Base-by-base conservation (phyloP, 1,140 invertebrate species). In the Sycophaga agraensis region DNA sequence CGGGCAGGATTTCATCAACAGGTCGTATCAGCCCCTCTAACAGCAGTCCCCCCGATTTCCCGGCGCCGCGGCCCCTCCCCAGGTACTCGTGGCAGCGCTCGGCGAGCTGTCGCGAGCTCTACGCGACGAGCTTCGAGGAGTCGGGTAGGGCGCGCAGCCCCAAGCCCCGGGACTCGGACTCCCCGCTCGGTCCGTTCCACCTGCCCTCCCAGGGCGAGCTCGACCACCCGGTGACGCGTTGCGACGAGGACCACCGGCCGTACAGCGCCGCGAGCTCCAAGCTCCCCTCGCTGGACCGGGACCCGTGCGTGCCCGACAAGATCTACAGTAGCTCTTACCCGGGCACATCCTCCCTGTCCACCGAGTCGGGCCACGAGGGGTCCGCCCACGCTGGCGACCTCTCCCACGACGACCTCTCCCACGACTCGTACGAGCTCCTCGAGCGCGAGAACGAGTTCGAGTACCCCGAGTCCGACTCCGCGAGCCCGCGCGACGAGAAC, bases 301-400 rank as follows among this genome's bases (percentile, higher is more conserved):
- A 86, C 69, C n/a, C n/a, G n/a, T 81, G 80, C 49, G 81, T 86
- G 46, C 74, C 80, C n/a, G 83, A 84, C 43, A 88, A 88, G 66
- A 86, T 91, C 0, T 93, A 92, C 76, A 92, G 90, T 26, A 91
- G 89, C 65, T 91, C 89, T 70, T 93, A 92, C 76, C 91, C 91
- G 8, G 91, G 91, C 28, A 91, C 88, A 14, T 87, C 88, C 3
- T 85, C 85, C 63, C 84, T 80, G 70, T 84, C 82, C 75, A 83
- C 82, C 78, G 85, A 81, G 78, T 88, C 76, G 66, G 86, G 80
- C 68, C 86, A 86, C 79, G 88, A 76, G 64, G 78, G 79, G 50
- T 79, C 78, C 4, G 77, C 73, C n/a, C 79, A 73, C 1, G 76
- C 77, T 45, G 85, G 86, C 49, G 89, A 89, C 61, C 64, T 83